Conservation (phyloP, 2,888 invertebrate species). For the Drosophila paranaensis region DNA sequence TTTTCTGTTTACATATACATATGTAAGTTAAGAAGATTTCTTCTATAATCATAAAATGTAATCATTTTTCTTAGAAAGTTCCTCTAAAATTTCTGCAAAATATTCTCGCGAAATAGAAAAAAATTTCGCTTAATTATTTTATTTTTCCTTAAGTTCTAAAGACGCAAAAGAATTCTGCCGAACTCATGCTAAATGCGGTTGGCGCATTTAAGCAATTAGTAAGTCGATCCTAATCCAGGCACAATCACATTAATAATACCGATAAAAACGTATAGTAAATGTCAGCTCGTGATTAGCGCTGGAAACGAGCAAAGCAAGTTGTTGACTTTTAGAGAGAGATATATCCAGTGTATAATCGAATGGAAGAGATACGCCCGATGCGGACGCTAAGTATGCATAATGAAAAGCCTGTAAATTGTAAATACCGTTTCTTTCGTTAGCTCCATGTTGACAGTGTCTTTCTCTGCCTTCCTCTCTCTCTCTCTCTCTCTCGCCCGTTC, state of each 20-base stretch:
- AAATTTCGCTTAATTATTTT: not conserved
- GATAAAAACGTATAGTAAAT: constrained; percentile 38
- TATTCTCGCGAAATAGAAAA: not conserved
- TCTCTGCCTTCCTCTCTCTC: constrained; percentile 2
- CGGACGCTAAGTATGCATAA: constrained; percentile 48
- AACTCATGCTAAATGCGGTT: constrained; percentile 10
- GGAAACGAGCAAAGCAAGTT: constrained; percentile 35
- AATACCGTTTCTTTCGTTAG: constrained; percentile 82
- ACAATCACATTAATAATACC: constrained; percentile 26
- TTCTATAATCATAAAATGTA: too few species aligned
- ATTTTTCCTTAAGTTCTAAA: not conserved
- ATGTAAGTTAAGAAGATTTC: too few species aligned
- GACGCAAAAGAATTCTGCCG: not conserved
- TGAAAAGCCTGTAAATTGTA: constrained; percentile 71
- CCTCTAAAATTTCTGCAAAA: not conserved
- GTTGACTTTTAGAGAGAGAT: constrained; percentile 17
- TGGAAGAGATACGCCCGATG: constrained; percentile 4
- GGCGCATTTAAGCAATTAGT: constrained; percentile 15
- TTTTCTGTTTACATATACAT: too few species aligned
- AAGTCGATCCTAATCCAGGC: constrained; percentile 12
- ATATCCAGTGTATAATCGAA: not conserved
- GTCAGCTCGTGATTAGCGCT: constrained; percentile 41
- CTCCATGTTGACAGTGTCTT: constrained; percentile 64
- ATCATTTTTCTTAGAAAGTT: too few species aligned
- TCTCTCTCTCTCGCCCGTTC: not conserved